Conservation (phyloP, 1,140 invertebrate genomes). For the Cataglyphis hispanica region DNA sequence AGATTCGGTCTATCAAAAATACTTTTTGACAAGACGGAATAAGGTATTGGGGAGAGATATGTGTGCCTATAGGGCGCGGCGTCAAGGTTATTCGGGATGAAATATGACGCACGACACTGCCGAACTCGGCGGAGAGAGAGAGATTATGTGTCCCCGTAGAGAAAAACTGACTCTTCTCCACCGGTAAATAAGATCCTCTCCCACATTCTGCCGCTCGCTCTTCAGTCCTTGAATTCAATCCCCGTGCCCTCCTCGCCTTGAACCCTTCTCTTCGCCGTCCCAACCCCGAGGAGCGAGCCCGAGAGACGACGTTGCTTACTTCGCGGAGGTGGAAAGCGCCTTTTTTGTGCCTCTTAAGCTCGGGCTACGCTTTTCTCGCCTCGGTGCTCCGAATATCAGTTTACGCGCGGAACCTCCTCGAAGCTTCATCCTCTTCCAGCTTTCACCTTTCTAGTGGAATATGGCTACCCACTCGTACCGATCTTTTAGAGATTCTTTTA, state of each 20-base stretch:
- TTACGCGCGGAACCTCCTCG: slow-evolving; percentile 68
- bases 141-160: slow-evolving; percentile 32
- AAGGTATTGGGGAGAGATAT: slow-evolving; percentile 17
- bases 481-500: slow-evolving; percentile 61
- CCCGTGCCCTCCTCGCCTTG: not conserved
- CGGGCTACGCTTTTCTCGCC: slow-evolving; percentile 64
- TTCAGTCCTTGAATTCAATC: slow-evolving; percentile 64
- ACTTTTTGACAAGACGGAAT: slow-evolving; percentile 28
- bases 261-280: not conserved
- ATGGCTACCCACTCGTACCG: slow-evolving; percentile 50
- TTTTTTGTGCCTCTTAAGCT: slow-evolving; percentile 70
- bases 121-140: not conserved
- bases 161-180: slow-evolving; percentile 47
- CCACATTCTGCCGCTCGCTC: slow-evolving; percentile 44
- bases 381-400: slow-evolving; percentile 72
- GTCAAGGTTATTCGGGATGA: slow-evolving; percentile 39
- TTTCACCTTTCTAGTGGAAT: slow-evolving; percentile 58
- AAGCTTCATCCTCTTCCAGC: slow-evolving; percentile 43
- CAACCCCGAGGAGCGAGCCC: slow-evolving; percentile 31
- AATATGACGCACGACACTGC: slow-evolving; percentile 43
- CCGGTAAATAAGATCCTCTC: slow-evolving; percentile 58
- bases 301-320: slow-evolving; percentile 62
- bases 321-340: slow-evolving; percentile 55
- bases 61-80: slow-evolving; percentile 9
- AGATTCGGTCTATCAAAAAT: slow-evolving; percentile 8